phyloP scores from a whole-genome alignment of 2,888 invertebrate species.

The Mythimna loreyi region DNA sequence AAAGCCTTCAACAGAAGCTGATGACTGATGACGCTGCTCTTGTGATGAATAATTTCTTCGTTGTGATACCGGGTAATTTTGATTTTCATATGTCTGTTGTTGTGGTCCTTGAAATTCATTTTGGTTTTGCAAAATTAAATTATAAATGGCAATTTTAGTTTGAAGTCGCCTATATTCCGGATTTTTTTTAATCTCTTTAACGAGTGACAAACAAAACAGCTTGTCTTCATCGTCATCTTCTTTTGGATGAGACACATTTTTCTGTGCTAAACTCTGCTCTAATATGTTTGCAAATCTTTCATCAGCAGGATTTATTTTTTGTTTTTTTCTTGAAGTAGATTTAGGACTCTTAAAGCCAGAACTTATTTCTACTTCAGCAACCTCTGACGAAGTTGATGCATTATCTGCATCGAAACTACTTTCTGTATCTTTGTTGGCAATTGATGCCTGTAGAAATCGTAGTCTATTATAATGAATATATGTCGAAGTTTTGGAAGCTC shows the following conservation, averaged over 20 bases:
- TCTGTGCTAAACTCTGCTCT: conserved; percentile 55
- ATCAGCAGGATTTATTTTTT: conserved; percentile 57
- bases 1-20: conserved; percentile 53
- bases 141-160: conserved; percentile 57
- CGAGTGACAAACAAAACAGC: conserved; percentile 57
- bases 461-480: conserved; percentile 56
- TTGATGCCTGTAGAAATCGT: conserved; percentile 29
- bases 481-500: conserved; percentile 56
- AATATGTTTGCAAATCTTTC: conserved; percentile 59
- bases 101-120: conserved; percentile 34
- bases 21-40: conserved; percentile 51
- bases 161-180: conserved; percentile 56
- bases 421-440: conserved; percentile 51
- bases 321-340: conserved; percentile 52
- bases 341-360: conserved; percentile 48
- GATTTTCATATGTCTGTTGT: conserved; percentile 53
- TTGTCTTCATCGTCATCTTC: conserved; percentile 56
- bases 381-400: conserved; percentile 55
- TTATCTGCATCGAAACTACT: conserved; percentile 44
- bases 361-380: conserved; percentile 21
- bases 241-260: conserved; percentile 57
- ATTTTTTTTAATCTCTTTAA: conserved; percentile 54
- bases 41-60: conserved; percentile 58
- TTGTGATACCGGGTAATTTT: conserved; percentile 55
- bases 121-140: conserved; percentile 55